Evolutionary conservation across 2,797 vertebrate genomes (phyloP).

Genomic region (Phyllotis vaccarum): DNA sequence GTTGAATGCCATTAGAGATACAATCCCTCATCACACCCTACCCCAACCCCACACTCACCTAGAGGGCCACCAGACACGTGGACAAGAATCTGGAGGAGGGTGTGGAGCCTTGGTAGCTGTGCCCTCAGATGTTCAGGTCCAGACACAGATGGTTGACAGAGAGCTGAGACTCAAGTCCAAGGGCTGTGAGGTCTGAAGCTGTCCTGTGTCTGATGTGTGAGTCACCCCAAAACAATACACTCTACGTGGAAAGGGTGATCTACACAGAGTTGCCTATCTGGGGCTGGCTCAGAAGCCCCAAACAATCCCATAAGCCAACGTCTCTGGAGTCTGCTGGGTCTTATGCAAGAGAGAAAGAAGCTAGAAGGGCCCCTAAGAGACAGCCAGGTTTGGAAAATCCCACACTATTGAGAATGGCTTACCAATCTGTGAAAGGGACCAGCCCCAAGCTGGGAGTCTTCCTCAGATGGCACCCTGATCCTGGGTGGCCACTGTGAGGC

Average conservation of each 20-base stretch:
- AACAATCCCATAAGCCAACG: not conserved
- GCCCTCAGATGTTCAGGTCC: not conserved
- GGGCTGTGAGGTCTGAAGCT: not conserved
- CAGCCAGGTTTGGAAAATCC: not conserved
- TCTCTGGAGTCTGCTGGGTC: not conserved
- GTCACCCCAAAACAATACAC: not conserved
- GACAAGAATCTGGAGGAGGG: not conserved
- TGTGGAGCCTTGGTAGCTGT: not conserved
- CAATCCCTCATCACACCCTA: too few species aligned
- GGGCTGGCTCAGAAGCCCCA: not conserved
- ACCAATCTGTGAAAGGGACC: not conserved
- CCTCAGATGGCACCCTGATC: not conserved
- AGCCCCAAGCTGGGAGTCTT: not conserved
- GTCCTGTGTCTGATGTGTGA: not conserved
- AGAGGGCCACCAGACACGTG: not conserved
- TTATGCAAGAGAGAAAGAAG: not conserved
- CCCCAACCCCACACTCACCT: too few species aligned
- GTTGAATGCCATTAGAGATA: not conserved
- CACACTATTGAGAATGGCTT: not conserved
- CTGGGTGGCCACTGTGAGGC: not conserved
- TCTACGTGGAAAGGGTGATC: not conserved
- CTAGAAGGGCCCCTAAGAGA: not conserved
- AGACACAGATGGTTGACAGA: not conserved
- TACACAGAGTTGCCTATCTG: not conserved
- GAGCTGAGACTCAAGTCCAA: not conserved